Evolutionary conservation across 1,140 invertebrate species (phyloP), one percentile per base, ranked within the genome.

Genomic region (Saccostrea glomerata): DNA sequence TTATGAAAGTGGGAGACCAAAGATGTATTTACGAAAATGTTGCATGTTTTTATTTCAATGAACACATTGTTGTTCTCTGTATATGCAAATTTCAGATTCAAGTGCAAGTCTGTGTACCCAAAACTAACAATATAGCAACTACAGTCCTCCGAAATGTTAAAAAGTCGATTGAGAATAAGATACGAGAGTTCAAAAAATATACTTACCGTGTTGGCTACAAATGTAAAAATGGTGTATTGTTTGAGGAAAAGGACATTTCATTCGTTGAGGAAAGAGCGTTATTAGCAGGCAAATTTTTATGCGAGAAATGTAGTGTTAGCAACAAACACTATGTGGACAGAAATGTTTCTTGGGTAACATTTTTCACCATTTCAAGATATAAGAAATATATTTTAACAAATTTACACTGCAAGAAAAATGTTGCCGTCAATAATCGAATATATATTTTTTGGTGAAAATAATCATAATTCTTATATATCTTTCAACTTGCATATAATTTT

Each of bases 61-160:
- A 70, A 23, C 25, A 70, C 25, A 70, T 70, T 12, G 66, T 70
- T 25, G 66, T 70, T 25, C 11, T 70, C 12, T 70, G 66, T 23
- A n/a, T 70, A 7, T 70, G 66, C 66, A 70, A 70, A 70, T 70
- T 70, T 25, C n/a, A 70, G n/a, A 70, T 70, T 70, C 66, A 70
- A 23, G 66, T 70, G 17, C 66, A 70, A 12, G 66, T 70, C 11
- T 70, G n/a, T 23, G 25, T n/a, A 12, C n/a, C 9, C n/a, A n/a
- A n/a, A 25, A n/a, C 66, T 25, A 23, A 25, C n/a, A 25, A 20
- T 11, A 70, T 25, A 7, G 66, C 11, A n/a, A 12, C 66, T 25
- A 70, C 25, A 12, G 25, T 25, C 25, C 66, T 70, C 25, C 11
- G 11, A 25, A 25, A 70, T 0, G 66, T 70, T 25, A 20, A 70